Evolutionary conservation across 2,797 vertebrate genomes (phyloP).

Genomic region (Phalanger gymnotis): DNA sequence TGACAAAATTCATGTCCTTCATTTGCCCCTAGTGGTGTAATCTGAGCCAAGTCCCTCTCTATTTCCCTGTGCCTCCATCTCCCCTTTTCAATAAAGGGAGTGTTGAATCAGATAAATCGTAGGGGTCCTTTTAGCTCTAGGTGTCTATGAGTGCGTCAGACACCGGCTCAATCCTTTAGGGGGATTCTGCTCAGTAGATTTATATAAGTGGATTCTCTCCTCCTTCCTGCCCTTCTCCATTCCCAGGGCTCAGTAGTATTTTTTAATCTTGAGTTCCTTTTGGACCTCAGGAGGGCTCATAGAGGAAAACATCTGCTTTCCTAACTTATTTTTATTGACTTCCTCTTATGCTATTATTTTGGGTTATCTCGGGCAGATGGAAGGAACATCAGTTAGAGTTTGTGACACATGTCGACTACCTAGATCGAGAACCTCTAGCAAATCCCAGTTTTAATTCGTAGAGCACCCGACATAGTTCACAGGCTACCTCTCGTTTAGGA

Average conservation of each 20-base stretch:
- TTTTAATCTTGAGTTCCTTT: constrained; percentile 5
- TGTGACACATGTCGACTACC: neutral
- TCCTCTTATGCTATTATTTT: constrained; percentile 16
- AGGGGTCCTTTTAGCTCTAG: neutral
- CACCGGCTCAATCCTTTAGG: neutral
- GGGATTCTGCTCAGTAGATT: neutral
- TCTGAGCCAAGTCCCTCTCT: neutral
- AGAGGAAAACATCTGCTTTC: constrained; percentile 19
- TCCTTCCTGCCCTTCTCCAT: neutral
- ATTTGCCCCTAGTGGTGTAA: neutral
- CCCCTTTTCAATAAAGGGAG: neutral
- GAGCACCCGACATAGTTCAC: neutral
- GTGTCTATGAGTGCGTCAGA: neutral
- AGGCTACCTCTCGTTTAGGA: neutral
- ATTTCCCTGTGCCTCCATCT: neutral
- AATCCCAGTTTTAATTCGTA: neutral
- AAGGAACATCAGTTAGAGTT: constrained; percentile 10
- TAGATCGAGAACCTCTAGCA: neutral
- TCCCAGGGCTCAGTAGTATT: neutral
- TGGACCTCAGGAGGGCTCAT: neutral
- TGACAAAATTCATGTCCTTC: neutral
- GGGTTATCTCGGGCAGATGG: neutral
- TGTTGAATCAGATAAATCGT: neutral
- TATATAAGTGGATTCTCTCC: neutral
- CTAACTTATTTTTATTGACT: constrained; percentile 21